Base-by-base conservation (phyloP, 2,113 vertebrate species). In the Brachionichthys hirsutus region DNA sequence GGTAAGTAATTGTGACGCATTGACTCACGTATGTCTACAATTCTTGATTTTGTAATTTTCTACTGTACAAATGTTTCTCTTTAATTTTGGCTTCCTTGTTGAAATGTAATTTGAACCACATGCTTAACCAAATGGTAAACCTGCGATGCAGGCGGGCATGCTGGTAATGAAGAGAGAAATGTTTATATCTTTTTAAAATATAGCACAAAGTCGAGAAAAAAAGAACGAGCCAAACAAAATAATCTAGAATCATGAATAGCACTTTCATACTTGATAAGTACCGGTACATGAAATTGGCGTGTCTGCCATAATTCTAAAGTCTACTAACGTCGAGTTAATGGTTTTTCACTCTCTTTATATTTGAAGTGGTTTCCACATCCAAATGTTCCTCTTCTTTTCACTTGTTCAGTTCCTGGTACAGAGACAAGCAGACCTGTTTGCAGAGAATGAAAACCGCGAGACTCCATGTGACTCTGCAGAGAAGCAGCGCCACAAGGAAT, bases 401-500 rank as follows among this genome's bases (percentile, higher is more conserved):
- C 54, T 38, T 43, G 12, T 46, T 70, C 64, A 92, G 92, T 60
- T 85, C 12, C 88, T 99, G 66, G 92, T 98, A 87, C 94, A 93
- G 84, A 94, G 93, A 73, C 91, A 94, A 74, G 95, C 94, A 56
- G 94, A 98, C 84, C 89, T 99, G 85, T 99, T 98, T 92, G 92
- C 94, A 12, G 97, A 99, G 88, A 98, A 99, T 60, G 95, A 99
- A 82, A 94, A 95, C 87, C 95, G 95, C 79, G 96, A 98, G 90
- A 99, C 97, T 54, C 97, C 97, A 30, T 99, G 97, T 85, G 97
- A 99, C 89, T 97, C 94, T 90, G 97, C 97, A 19, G 97, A 99
- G 87, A 96, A 95, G 80, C 96, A 97, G 52, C 96, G 95, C 84
- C 94, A 98, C 89, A 96, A 96, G 89, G 96, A 98, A 74, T 81